Base-by-base conservation (phyloP, 1,140 invertebrate species). In the Heliconius eleuchia region DNA sequence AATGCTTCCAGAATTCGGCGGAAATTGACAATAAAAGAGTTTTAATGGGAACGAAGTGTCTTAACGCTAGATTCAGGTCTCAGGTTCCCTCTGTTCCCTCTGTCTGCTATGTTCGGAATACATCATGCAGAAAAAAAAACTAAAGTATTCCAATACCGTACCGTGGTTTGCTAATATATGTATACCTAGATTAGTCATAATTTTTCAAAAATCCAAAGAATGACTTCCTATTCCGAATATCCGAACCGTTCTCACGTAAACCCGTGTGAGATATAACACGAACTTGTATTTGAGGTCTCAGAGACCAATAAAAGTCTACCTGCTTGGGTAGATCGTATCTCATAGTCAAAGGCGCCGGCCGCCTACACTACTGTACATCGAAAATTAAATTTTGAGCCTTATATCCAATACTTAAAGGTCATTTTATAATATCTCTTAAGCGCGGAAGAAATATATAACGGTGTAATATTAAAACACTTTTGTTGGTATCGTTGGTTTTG, bases 281-380 rank as follows among this genome's bases (percentile, higher is more conserved):
- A 77, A 76, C 71, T 60, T 34, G 52, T 72, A 52, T 71, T 73
- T 60, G 39, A 74, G 73, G 80, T 42, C 74, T 76, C 57, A 39
- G 55, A 37, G 82, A 81, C 77, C 83, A 87, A 92, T 92, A 93
- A 91, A 91, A 88, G 85, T 88, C 88, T 93, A 93, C 92, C 92
- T 92, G 92, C 87, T 82, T 83, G 79, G 86, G 87, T 89, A 92
- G 91, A 93, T 93, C 85, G 90, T 91, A 93, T 93, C 92, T 92
- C 74, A 30, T 87, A 83, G 84, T 90, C 91, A 93, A 92, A 92
- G 87, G 85, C 85, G 87, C 90, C 91, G 91, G 76, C 88, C 80
- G 85, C 80, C 84, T 80, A 80, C 80, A 66, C 66, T 73, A 11
- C 16, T 27, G 11, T 2, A 9, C 73, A 71, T 1, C 27, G 27